Evolutionary conservation across 2,888 invertebrate species (phyloP), one percentile per base, ranked within the genome.

Genomic region (Galeopsomyia nigrocyanea): DNA sequence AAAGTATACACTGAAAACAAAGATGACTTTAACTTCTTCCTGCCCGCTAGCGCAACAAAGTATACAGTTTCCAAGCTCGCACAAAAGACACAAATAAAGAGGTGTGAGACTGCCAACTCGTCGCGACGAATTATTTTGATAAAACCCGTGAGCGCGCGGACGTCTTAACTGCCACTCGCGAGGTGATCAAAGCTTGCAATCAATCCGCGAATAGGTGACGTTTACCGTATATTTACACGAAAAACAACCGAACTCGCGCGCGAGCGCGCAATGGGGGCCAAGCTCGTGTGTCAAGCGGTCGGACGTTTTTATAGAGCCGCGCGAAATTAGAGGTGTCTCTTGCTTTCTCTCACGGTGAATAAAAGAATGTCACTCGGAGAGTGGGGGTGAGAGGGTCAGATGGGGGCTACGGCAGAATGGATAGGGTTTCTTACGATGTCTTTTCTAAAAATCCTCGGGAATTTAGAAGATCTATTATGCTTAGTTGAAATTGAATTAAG

Each of bases 221-320:
- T 79, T 78, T 78, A 75, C 71, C 76, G 76, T 82, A 83, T 84
- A 83, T 84, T 83, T 83, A 82, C 82, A 82, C 74, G 75, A 75
- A 79, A 80, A 83, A 80, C 79, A 80, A 26, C 68, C 51, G 60
- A 75, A 53, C 57, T 51, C 22, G 71, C 64, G 58, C 17, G 21
- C 21, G 31, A 6, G 47, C 60, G n/a, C 39, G 26, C 61, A 56
- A 71, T 60, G 65, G 58, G 49, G 49, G 68, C 64, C 49, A 66
- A 53, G 70, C 75, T 72, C 78, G 75, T 78, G 79, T 76, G 77
- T 79, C 80, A 78, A 78, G 77, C 77, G 71, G 76, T 79, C 74
- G 80, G 81, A 81, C 82, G 76, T 82, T 84, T 84, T 84, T 83
- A 81, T 82, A 81, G 82, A 79, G 78, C 74, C 74, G 71, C 71